phyloP scores from a whole-genome alignment of 2,113 vertebrate genomes.

The Eulemur macaco region DNA sequence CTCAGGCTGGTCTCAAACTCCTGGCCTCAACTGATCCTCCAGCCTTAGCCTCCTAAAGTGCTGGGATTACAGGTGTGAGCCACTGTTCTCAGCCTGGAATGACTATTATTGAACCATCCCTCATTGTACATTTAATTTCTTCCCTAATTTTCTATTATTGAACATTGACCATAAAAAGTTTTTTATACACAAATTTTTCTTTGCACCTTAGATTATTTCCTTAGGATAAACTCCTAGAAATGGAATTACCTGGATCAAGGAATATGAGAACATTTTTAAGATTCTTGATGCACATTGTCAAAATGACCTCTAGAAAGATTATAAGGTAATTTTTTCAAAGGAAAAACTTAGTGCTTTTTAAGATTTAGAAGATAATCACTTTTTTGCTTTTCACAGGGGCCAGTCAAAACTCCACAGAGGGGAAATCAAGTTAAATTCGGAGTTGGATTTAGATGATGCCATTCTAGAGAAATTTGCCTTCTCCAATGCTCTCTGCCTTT shows the following conservation, averaged over 20 bases:
- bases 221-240: conserved; percentile 1
- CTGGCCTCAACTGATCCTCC: too few species aligned
- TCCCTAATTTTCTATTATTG: background rate
- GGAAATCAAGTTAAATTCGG: conserved; percentile 90
- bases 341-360: background rate
- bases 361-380: background rate
- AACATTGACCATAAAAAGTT: background rate
- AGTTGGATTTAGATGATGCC: conserved; percentile 87
- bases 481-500: conserved; percentile 96
- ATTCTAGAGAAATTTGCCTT: conserved; percentile 97
- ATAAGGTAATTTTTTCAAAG: background rate
- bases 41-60: too few species aligned
- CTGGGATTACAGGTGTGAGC: too few species aligned
- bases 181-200: background rate
- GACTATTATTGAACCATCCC: background rate
- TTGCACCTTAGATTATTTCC: background rate
- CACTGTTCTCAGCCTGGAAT: background rate
- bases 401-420: conserved; percentile 93
- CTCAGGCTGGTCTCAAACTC: too few species aligned
- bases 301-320: background rate
- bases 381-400: conserved; percentile 85
- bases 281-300: background rate
- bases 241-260: background rate
- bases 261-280: background rate
- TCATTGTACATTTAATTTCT: background rate